Evolutionary conservation across 2,888 invertebrate genomes (phyloP), one percentile per base, ranked within the genome.

Genomic region (Saturnia japonica): DNA sequence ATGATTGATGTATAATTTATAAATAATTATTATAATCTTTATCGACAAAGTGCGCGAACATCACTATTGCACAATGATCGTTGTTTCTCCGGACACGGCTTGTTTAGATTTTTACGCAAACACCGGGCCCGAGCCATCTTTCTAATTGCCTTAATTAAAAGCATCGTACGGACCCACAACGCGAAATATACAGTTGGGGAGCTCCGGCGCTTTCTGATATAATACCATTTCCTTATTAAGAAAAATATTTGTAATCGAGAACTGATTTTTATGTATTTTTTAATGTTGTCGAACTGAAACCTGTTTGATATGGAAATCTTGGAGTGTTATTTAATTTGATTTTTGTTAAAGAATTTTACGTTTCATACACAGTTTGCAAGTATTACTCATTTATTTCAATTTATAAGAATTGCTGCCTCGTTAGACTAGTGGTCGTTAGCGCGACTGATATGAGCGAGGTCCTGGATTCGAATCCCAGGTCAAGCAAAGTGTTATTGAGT

Each of bases 21-120:
- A 51, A 51, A 2, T 19, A 1, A 19, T 51, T 51, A 51, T 51
- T 51, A 51, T 51, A 14, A 19, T 3, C 60, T 66, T 51, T 75
- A 75, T 78, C 78, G 80, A 81, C 68, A 70, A 68, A 68, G 28
- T 40, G 34, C 40, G 14, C 34, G 14, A 57, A 62, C 84, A 75
- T 77, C 82, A 72, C 83, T 80, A 77, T 57, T 42, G 76, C 82
- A 73, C 83, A 80, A 77, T 60, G 45, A 68, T 68, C 69, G 69
- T 73, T 74, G 77, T 78, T 81, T 81, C 82, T 83, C 84, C 80
- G 85, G 81, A 76, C 85, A 80, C 80, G 79, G 84, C 84, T 90
- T 93, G 92, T 92, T 93, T 93, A 91, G 91, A 92, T 93, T 93
- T 92, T 93, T 92, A 85, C 88, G 91, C 91, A 93, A 93, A 93